Conservation (phyloP, 2,113 vertebrate genomes). For the Paratilapia polleni region DNA sequence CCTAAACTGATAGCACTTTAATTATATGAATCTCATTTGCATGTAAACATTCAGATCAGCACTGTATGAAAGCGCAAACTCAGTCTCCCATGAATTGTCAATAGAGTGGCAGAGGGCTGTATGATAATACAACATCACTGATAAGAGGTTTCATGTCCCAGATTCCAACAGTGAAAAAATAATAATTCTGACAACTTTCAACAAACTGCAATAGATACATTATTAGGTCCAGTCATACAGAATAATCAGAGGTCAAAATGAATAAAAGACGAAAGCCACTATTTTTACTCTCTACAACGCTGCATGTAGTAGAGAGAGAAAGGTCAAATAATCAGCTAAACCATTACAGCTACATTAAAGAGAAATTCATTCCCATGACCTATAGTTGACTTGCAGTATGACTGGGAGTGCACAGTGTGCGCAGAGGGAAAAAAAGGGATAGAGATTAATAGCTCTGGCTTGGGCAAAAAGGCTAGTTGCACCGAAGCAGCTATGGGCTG, state of each 20-base stretch:
- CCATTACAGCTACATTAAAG: constrained; percentile 51
- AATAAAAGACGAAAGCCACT: background rate
- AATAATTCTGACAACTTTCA: constrained; percentile 1
- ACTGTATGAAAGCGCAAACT: constrained; percentile 52
- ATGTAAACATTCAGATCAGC: constrained; percentile 66
- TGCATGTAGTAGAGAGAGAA: constrained; percentile 3
- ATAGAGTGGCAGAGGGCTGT: constrained; percentile 41
- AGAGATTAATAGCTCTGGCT: constrained; percentile 54
- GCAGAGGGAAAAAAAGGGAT: constrained; percentile 6
- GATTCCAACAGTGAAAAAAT: background rate
- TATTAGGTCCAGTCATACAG: background rate
- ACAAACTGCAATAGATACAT: background rate
- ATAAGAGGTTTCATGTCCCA: constrained; percentile 37
- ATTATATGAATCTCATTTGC: constrained; percentile 66
- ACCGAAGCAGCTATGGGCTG: constrained; percentile 5
- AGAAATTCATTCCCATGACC: constrained; percentile 57
- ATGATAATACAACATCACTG: constrained; percentile 31
- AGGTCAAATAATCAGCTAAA: constrained; percentile 53
- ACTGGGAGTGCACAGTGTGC: constrained; percentile 5
- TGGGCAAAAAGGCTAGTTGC: constrained; percentile 25
- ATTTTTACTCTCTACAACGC: background rate
- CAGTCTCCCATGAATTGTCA: constrained; percentile 60
- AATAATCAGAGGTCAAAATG: constrained; percentile 16
- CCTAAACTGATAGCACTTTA: constrained; percentile 61
- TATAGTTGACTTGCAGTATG: constrained; percentile 52